Evolutionary conservation across 2,888 invertebrate genomes (phyloP), one percentile per base, ranked within the genome.

Genomic region (Meiosimyza platycephala): DNA sequence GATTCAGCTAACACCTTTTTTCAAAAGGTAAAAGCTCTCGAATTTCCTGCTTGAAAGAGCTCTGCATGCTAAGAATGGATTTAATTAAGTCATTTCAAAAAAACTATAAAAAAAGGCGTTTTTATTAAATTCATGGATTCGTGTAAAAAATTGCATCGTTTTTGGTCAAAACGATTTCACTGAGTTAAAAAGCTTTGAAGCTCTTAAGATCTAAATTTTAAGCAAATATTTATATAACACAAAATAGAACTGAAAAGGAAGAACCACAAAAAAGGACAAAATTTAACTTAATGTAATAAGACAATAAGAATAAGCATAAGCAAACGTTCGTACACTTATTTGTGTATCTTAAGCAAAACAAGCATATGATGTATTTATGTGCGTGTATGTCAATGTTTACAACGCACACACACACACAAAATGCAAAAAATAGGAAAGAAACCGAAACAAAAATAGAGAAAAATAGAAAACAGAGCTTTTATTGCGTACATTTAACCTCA

Each of bases 401-500:
- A 28, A 28, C 28, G 3, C 28, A 3, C 28, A 28, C 28, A 28
- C 22, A 2, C n/a, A n/a, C n/a, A n/a, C n/a, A 22, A 22, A 22
- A 22, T 22, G 1, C 2, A 1, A 22, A 22, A 22, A 22, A 4
- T 28, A 28, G 3, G 28, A 28, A 28, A 28, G 28, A 28, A 28
- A 2, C 3, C 28, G 13, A 60, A 48, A 22, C 12, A 16, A 48
- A 11, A n/a, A 40, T 6, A 57, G 1, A 16, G 59, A 48, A 15
- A 18, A 7, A 22, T n/a, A 33, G 59, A 59, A 60, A 69, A 15
- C 16, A 28, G 28, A 28, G 18, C 51, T 69, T 60, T 69, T 69
- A 69, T 60, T 59, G 69, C 69, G 57, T 59, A 59, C 28, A 69
- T 69, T 69, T 69, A 69, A 69, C 69, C 69, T 69, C 60, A 59